Base-by-base conservation (phyloP, 2,888 invertebrate species). In the Syrphus vitripennis region DNA sequence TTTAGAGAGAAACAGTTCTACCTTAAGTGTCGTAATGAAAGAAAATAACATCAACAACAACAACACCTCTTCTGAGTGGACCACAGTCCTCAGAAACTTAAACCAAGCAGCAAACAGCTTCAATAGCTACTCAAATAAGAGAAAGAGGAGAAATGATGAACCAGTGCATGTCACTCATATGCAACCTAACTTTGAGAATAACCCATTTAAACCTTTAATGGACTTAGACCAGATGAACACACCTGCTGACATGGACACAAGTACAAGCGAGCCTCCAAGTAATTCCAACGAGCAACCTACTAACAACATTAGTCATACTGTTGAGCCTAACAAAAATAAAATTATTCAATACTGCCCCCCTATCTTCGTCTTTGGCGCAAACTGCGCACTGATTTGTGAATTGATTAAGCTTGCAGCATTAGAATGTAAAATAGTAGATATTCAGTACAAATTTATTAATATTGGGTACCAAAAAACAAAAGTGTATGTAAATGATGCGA, bases 301-400 rank as follows among this genome's bases (percentile, higher is more conserved):
- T 53, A 53, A 53, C 50, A 53, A 53, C 2, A 53, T 2, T 53
- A 21, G 3, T 21, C 53, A 3, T 53, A 53, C 16, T 26, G 14
- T 37, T 14, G 14, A 24, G 1, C n/a, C 26, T 26, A 19, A 53
- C 21, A 53, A 14, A 53, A 26, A 26, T 19, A 26, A 48, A 48
- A 48, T 24, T 21, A 21, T 48, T 16, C 6, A 19, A n/a, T 53
- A 26, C 10, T 61, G 59, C 9, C 59, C 72, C 10, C 72, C 48
- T 5, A 61, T 50, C 4, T 72, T 72, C 21, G n/a, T 72, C 21
- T 72, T 72, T 61, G 70, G 55, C 21, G 70, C 70, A 5, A 70
- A 70, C 12, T 70, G 57, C 19, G 3, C 3, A 14, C 12, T 72
- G 12, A 72, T 72, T 24, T 10, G 34, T 37, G 48, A 72, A 9